Conservation (phyloP, 2,797 vertebrate species). For the Rhadinocentrus ornatus region DNA sequence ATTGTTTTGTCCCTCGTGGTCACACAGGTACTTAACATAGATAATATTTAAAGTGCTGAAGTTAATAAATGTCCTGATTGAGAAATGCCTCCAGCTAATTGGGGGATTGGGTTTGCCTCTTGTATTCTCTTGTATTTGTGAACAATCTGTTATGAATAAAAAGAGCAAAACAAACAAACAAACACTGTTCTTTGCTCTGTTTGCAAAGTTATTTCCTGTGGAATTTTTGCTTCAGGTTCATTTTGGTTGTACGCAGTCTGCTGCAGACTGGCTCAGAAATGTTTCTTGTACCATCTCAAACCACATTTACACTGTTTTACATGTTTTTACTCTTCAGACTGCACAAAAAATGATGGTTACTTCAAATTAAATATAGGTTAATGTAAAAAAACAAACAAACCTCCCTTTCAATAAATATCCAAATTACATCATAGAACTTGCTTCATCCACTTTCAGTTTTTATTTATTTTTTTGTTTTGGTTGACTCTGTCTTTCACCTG, state of each 20-base stretch:
- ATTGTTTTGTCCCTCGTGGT: slow-evolving; percentile 48
- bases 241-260: neutral
- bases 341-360: neutral
- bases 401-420: too few relatives aligned
- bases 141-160: neutral
- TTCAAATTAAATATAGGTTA: neutral
- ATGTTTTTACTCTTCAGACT: neutral
- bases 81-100: slow-evolving; percentile 19
- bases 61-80: slow-evolving; percentile 49
- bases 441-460: too few relatives aligned
- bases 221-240: neutral
- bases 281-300: neutral
- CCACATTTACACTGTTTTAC: too few relatives aligned
- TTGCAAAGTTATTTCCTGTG: neutral
- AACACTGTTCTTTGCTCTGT: neutral
- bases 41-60: slow-evolving; percentile 19
- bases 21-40: slow-evolving; percentile 31
- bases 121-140: neutral
- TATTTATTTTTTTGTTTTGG: too few relatives aligned
- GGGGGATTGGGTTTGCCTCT: neutral
- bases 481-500: too few relatives aligned
- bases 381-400: neutral
- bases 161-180: neutral
- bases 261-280: neutral
- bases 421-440: too few relatives aligned